Conservation (phyloP, 2,113 vertebrate genomes). For the Phalacrocorax brasilianus region DNA sequence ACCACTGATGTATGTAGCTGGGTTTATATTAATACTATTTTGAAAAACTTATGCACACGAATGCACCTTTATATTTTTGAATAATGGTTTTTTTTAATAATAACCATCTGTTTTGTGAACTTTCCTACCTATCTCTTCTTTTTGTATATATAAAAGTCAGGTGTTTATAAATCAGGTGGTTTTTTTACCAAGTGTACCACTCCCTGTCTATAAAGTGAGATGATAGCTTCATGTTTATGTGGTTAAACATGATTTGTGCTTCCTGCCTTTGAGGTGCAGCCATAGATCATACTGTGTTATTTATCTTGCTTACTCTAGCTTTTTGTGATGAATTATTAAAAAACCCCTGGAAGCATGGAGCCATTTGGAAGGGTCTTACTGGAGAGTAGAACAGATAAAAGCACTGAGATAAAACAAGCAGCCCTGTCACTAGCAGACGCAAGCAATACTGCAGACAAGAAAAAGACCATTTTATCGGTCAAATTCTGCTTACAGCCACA, state of each 20-base stretch:
- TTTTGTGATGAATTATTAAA: constrained; percentile 64
- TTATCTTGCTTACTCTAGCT: constrained; percentile 42
- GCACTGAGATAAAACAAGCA: constrained; percentile 31
- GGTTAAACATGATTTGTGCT: constrained; percentile 51
- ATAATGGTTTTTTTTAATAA: neutral
- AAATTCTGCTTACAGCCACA: neutral
- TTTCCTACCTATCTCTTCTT: neutral
- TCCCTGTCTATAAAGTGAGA: neutral
- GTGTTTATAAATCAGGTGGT: neutral
- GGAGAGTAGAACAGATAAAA: constrained; percentile 40
- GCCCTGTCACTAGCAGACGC: neutral
- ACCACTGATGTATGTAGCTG: neutral
- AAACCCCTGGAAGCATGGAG: neutral
- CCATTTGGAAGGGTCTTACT: constrained; percentile 6
- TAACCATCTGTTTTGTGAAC: neutral
- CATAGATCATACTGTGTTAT: constrained; percentile 17
- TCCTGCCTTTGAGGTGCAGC: constrained; percentile 38
- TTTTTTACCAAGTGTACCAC: neutral
- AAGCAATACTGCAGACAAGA: neutral
- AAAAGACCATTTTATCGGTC: neutral
- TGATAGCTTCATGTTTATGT: constrained; percentile 1
- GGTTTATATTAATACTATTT: neutral
- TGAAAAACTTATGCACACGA: neutral
- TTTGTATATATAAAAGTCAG: neutral
- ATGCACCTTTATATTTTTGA: neutral